phyloP scores from a whole-genome alignment of 2,888 invertebrate species.

The Chrysolina haemoptera region DNA sequence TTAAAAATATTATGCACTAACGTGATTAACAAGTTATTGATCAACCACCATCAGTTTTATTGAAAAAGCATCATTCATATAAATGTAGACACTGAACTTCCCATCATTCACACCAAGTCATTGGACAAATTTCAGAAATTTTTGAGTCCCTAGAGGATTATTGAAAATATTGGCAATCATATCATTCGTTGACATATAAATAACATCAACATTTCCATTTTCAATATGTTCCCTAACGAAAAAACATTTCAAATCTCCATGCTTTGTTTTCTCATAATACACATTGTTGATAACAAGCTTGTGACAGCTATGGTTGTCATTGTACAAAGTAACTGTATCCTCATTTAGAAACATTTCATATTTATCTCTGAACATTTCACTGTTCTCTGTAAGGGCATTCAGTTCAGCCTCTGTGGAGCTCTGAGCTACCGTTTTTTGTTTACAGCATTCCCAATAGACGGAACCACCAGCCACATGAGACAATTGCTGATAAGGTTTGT shows the following conservation, averaged over 20 bases:
- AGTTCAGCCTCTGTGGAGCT: background rate
- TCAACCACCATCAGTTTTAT: too few relatives aligned
- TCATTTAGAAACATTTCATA: background rate
- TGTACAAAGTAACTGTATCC: background rate
- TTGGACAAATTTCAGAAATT: too few relatives aligned
- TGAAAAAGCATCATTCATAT: too few relatives aligned
- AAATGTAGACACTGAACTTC: too few relatives aligned
- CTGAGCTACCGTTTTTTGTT: background rate
- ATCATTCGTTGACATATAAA: background rate
- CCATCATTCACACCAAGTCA: too few relatives aligned
- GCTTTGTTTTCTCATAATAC: background rate
- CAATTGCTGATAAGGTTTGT: too few relatives aligned
- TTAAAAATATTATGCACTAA: too few relatives aligned
- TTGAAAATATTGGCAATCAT: background rate
- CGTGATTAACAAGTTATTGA: too few relatives aligned
- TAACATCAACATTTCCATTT: background rate
- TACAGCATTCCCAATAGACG: background rate
- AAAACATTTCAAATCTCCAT: background rate
- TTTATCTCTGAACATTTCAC: background rate
- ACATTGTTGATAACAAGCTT: background rate
- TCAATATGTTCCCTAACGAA: background rate
- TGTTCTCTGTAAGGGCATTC: background rate
- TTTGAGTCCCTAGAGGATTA: too few relatives aligned
- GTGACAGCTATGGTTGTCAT: background rate
- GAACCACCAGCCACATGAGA: background rate